A percentile compares a stretch with the other conserved stretches of the same genome.
Evolutionary conservation across 2,113 vertebrate genomes (phyloP).

Genomic region (Pomatostomus ruficeps): DNA sequence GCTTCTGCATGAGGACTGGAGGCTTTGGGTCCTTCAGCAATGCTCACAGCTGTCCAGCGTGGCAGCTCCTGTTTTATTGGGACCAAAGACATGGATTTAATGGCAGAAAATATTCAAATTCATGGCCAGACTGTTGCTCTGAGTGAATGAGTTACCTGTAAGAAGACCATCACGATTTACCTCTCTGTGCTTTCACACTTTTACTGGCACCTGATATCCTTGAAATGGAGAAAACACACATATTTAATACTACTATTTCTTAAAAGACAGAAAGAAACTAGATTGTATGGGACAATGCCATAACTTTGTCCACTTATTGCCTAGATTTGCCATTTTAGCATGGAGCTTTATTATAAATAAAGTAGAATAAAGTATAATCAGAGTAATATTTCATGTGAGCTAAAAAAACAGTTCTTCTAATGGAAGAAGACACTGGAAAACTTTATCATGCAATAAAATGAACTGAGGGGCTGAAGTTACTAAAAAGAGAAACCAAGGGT

Average conservation of each 20-base stretch:
- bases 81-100: neutral
- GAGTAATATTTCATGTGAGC: neutral
- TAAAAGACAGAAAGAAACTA: neutral
- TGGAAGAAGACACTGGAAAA: neutral
- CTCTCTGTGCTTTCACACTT: neutral
- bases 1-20: neutral
- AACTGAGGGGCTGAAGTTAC: neutral
- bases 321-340: neutral
- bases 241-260: neutral
- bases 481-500: neutral
- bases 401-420: neutral
- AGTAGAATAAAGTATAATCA: neutral
- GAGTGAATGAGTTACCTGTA: neutral
- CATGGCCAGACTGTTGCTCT: neutral
- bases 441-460: neutral
- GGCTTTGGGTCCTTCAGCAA: neutral
- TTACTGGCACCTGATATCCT: neutral
- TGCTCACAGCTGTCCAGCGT: neutral
- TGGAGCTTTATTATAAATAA: neutral
- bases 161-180: neutral
- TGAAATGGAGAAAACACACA: neutral
- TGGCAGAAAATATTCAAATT: neutral
- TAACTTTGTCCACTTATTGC: neutral
- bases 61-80: neutral
- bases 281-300: neutral